phyloP scores from a whole-genome alignment of 2,888 invertebrate genomes.

The Cerastis leucographa region DNA sequence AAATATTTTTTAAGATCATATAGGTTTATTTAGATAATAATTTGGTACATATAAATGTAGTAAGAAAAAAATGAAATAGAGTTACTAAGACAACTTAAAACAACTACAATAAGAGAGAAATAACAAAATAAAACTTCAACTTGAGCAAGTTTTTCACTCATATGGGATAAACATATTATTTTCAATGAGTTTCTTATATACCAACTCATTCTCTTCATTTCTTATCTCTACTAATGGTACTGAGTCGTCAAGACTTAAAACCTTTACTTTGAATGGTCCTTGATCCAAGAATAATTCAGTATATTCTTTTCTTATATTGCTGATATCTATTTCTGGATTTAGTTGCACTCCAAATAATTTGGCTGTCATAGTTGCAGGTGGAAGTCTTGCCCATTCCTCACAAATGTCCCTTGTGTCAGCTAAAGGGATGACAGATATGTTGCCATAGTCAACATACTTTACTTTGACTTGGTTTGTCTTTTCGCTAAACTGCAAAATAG shows the following conservation, averaged over 20 bases:
- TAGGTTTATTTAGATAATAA: conserved; percentile 29
- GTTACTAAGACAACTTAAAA: conserved; percentile 13
- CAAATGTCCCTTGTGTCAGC: conserved; percentile 87
- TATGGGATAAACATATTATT: conserved; percentile 65
- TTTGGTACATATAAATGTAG: neutral
- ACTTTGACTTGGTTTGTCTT: conserved; percentile 89
- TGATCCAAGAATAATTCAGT: conserved; percentile 77
- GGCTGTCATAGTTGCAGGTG: conserved; percentile 89
- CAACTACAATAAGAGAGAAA: neutral
- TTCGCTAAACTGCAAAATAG: conserved; percentile 89
- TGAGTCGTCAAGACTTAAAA: conserved; percentile 70
- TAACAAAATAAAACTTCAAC: neutral
- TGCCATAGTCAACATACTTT: conserved; percentile 94
- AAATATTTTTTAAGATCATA: conserved; percentile 58
- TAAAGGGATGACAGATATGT: conserved; percentile 89
- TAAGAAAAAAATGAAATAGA: conserved; percentile 13
- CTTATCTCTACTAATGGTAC: conserved; percentile 80
- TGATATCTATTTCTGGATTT: conserved; percentile 77
- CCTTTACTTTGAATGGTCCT: conserved; percentile 79
- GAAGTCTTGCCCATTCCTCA: conserved; percentile 86
- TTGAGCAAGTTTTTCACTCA: conserved; percentile 11
- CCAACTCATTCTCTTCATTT: conserved; percentile 74
- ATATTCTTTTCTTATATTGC: conserved; percentile 76
- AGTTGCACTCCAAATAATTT: conserved; percentile 82
- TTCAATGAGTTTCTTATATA: conserved; percentile 79